Conservation (phyloP, 2,113 vertebrate species). For the Potamarius usumacintae region DNA sequence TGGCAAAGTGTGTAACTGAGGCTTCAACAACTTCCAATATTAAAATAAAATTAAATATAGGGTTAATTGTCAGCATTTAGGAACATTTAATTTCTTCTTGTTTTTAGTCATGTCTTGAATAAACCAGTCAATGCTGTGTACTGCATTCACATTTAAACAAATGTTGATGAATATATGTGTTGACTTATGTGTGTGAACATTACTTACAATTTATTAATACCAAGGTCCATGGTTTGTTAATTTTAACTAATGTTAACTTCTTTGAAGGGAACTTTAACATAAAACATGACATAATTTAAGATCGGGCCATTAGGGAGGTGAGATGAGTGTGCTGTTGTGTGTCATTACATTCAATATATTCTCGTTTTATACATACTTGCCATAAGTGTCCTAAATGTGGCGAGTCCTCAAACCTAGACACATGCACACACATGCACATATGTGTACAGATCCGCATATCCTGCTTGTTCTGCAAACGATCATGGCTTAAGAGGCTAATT, state of each 20-base stretch:
- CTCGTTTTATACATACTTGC: not conserved
- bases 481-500: constrained; percentile 76
- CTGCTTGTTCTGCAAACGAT: constrained; percentile 70
- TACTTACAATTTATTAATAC: not conserved
- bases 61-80: not conserved
- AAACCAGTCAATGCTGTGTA: not conserved
- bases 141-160: not conserved
- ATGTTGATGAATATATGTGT: not conserved
- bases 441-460: constrained; percentile 47
- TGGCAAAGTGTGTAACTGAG: not conserved
- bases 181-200: not conserved
- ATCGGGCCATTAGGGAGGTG: not conserved
- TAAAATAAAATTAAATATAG: not conserved
- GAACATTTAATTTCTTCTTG: not conserved
- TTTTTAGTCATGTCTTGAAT: not conserved
- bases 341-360: not conserved
- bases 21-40: not conserved
- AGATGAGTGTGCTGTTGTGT: not conserved
- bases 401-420: constrained; percentile 8
- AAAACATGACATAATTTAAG: not conserved
- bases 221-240: not conserved
- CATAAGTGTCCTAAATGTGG: constrained; percentile 24
- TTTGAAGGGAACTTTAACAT: not conserved
- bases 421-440: constrained; percentile 39
- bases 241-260: not conserved